Base-by-base conservation (phyloP, 2,888 invertebrate species). In the Eustalomyia histrio region DNA sequence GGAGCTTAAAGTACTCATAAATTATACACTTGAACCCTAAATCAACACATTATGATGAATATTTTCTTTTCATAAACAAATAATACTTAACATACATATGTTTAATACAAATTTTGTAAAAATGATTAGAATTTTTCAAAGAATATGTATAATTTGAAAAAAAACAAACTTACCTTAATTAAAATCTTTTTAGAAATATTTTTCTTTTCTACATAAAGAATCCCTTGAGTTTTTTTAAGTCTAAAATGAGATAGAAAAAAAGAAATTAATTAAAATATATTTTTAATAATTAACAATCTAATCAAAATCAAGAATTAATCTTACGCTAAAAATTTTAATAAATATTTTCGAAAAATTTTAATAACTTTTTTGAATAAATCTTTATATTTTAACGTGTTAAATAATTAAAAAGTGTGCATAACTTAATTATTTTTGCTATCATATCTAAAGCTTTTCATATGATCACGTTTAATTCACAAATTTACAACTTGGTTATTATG, bases 1-100 rank as follows among this genome's bases (percentile, higher is more conserved):
- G 76, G 47, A 47, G 43, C 69, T 67, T 57, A 52, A 21, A 29
- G 50, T 7, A 24, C 5, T 24, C 5, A 24, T 53, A 24, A 64
- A 71, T 58, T 65, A 65, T n/a, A 35, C n/a, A 14, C 18, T 21
- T 50, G 57, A 52, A 65, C 57, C 76, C 65, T 76, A 69, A 68
- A 76, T 76, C 58, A 65, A 76, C 58, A 64, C 65, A 35, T 57
- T 57, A 39, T 64, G 58, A 60, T 53, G 43, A 29, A 29, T 29
- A 29, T 29, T 29, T 29, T 29, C 57, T 60, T 69, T 57, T 63
- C 69, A 74, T 50, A 39, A 60, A 24, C 35, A 18, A 43, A 35
- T 47, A 47, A 47, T 47, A 47, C 43, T 47, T 47, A 47, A n/a
- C 43, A 47, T 47, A 47, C 43, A 12, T 39, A 3, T 14, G 14